Conservation (phyloP, 2,797 vertebrate genomes). For the Limnodromus scolopaceus region DNA sequence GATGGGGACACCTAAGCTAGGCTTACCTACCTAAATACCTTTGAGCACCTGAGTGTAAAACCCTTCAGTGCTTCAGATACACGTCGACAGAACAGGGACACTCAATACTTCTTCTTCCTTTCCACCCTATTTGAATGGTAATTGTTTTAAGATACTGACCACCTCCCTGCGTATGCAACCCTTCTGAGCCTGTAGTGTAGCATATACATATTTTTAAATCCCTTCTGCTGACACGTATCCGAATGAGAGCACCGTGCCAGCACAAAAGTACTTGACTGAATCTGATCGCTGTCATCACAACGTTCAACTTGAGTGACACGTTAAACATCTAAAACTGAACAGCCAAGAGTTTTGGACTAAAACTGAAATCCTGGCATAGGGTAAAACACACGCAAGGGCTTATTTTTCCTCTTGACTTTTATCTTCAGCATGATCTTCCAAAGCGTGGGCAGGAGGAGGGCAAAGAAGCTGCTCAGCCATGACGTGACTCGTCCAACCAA, state of each 20-base stretch:
- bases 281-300: slow-evolving; percentile 40
- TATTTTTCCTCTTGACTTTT: background rate
- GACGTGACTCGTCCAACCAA: background rate
- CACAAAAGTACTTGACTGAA: slow-evolving; percentile 10
- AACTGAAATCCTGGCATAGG: background rate
- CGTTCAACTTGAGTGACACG: slow-evolving; percentile 17
- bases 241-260: background rate
- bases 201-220: background rate
- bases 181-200: background rate
- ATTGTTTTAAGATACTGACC: background rate
- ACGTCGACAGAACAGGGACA: background rate
- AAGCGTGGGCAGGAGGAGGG: background rate
- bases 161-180: background rate
- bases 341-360: background rate
- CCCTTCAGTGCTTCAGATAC: background rate
- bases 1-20: background rate
- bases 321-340: slow-evolving; percentile 26
- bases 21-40: background rate
- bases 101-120: background rate
- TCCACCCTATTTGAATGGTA: background rate
- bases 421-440: background rate
- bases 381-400: background rate
- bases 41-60: background rate
- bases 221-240: background rate
- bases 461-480: background rate